Percentiles rank a stretch among this genome's conserved stretches.
phyloP scores from a whole-genome alignment of 2,113 vertebrate genomes.

The Euleptes europaea region DNA sequence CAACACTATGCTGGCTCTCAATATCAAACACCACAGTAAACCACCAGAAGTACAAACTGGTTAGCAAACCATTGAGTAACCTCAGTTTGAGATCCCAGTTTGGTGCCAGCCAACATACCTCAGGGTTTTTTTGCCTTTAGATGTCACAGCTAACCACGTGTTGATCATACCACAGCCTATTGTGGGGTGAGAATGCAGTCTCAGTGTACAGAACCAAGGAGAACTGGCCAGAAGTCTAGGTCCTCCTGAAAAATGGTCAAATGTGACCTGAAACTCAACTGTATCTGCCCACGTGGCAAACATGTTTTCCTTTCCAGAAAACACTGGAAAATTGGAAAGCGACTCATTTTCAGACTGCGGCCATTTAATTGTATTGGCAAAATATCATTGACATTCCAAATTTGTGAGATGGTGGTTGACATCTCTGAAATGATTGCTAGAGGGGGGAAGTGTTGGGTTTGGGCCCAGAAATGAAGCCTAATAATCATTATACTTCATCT shows the following conservation, averaged over 20 bases:
- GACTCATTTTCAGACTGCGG: not conserved
- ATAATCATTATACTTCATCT: conserved; percentile 60
- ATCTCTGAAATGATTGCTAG: conserved; percentile 7
- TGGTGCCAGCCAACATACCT: no score
- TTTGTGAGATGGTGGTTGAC: not conserved
- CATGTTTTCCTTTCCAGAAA: not conserved
- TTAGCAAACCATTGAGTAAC: no score
- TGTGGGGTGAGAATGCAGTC: no score
- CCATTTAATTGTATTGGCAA: not conserved
- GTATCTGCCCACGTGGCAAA: not conserved
- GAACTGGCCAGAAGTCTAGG: not conserved
- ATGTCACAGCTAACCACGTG: no score
- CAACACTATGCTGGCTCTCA: no score
- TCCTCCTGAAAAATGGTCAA: not conserved
- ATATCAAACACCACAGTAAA: no score
- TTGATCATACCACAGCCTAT: no score
- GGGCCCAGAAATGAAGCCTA: conserved; percentile 56
- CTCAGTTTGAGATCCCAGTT: no score
- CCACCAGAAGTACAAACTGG: no score
- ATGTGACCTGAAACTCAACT: not conserved
- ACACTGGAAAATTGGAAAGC: not conserved
- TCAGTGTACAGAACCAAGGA: not conserved
- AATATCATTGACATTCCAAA: conserved; percentile 1
- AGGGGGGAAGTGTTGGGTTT: conserved; percentile 44
- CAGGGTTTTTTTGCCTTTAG: no score